Conservation (phyloP, 2,888 invertebrate genomes). For the Proisotoma minuta region DNA sequence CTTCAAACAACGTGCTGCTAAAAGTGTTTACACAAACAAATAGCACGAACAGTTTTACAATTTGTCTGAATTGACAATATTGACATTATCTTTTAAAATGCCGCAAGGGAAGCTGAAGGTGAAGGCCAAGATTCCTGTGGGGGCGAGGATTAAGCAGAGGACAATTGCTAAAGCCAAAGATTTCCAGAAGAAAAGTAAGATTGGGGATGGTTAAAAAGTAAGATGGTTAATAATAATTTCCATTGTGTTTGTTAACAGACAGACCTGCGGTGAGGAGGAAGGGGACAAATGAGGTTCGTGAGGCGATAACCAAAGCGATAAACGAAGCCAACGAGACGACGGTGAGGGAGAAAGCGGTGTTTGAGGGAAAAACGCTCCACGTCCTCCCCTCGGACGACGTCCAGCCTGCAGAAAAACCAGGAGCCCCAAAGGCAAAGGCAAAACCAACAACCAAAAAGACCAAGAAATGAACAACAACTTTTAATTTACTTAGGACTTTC, state of each 20-base stretch:
- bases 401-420: slow-evolving; percentile 7
- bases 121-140: slow-evolving; percentile 25
- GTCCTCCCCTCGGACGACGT: slow-evolving; percentile 24
- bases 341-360: slow-evolving; percentile 24
- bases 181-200: slow-evolving; percentile 29
- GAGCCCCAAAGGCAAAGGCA: slow-evolving; percentile 10
- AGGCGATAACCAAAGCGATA: slow-evolving; percentile 29
- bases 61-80: too few species aligned
- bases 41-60: too few species aligned
- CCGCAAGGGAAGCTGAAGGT: slow-evolving; percentile 33
- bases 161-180: slow-evolving; percentile 28
- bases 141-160: slow-evolving; percentile 21
- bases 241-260: slow-evolving; percentile 11
- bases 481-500: too few species aligned
- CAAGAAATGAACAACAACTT: too few species aligned
- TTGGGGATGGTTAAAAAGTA: background rate
- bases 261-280: slow-evolving; percentile 23
- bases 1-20: too few species aligned
- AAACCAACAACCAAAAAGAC: slow-evolving; percentile 13
- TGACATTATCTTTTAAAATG: too few species aligned
- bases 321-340: slow-evolving; percentile 22
- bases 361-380: slow-evolving; percentile 21
- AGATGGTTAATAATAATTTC: background rate
- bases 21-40: too few species aligned
- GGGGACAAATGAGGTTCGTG: slow-evolving; percentile 15